phyloP scores from a whole-genome alignment of 2,888 invertebrate species.

The Agonopterix alstromeriana region DNA sequence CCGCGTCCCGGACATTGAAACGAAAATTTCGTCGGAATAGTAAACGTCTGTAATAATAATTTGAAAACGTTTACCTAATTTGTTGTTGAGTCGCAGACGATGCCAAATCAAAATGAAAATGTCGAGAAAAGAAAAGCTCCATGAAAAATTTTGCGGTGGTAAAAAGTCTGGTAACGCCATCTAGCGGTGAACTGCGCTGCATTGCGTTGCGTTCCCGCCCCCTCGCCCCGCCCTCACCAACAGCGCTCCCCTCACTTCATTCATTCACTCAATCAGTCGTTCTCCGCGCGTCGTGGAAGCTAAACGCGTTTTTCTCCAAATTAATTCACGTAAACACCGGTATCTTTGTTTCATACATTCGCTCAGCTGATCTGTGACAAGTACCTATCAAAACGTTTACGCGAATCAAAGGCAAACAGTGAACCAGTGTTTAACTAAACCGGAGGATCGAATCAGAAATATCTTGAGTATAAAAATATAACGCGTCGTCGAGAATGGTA shows the following conservation, averaged over 20 bases:
- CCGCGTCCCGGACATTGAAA: slow-evolving; percentile 45
- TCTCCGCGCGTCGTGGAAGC: slow-evolving; percentile 39
- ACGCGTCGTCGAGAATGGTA: slow-evolving; percentile 60
- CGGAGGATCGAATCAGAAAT: slow-evolving; percentile 46
- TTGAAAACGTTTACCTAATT: slow-evolving; percentile 60
- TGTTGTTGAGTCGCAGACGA: neutral
- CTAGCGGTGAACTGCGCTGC: slow-evolving; percentile 33
- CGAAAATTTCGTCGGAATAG: slow-evolving; percentile 36
- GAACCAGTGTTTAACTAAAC: slow-evolving; percentile 25
- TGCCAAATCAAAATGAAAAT: too few relatives aligned
- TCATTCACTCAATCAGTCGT: slow-evolving; percentile 52
- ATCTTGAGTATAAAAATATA: slow-evolving; percentile 73
- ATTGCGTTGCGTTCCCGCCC: slow-evolving; percentile 17
- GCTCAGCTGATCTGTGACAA: slow-evolving; percentile 68
- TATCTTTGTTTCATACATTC: slow-evolving; percentile 65
- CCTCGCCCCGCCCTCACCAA: slow-evolving; percentile 13
- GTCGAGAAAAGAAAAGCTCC: neutral
- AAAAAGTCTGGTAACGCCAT: slow-evolving; percentile 35
- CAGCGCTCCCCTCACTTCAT: slow-evolving; percentile 21
- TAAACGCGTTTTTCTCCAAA: slow-evolving; percentile 18
- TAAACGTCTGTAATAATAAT: slow-evolving; percentile 58
- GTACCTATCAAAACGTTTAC: slow-evolving; percentile 18
- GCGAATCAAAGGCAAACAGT: slow-evolving; percentile 14
- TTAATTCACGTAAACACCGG: slow-evolving; percentile 43
- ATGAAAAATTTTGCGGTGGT: slow-evolving; percentile 6